Evolutionary conservation across 2,797 vertebrate species (phyloP).

Genomic region (Onychomys arenicola): DNA sequence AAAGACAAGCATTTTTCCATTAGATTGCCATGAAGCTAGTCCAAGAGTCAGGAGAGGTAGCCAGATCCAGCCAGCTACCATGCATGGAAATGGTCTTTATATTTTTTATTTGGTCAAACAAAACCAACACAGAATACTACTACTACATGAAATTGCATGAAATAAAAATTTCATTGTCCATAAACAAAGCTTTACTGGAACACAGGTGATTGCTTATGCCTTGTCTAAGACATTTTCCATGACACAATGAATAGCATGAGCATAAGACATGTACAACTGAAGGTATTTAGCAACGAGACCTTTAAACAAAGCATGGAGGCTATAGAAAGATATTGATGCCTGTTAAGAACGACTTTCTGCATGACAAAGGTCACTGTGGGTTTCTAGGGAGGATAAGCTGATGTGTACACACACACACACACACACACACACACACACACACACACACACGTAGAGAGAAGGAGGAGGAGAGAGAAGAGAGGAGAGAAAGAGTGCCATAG

Average conservation of each 20-base stretch:
- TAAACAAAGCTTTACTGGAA: conserved; percentile 18
- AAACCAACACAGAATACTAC: conserved; percentile 41
- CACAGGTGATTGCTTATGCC: not conserved
- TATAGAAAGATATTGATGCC: not conserved
- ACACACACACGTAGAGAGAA: not conserved
- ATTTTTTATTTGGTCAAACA: conserved; percentile 36
- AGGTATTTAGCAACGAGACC: not conserved
- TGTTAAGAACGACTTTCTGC: not conserved
- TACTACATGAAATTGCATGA: not conserved
- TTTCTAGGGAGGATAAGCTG: not conserved
- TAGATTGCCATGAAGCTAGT: not conserved
- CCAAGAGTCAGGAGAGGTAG: not conserved
- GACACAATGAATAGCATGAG: not conserved
- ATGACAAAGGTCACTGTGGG: not conserved
- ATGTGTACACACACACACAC: not conserved
- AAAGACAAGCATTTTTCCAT: conserved; percentile 34
- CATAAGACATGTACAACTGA: not conserved
- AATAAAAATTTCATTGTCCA: conserved; percentile 56
- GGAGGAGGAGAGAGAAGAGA: not conserved
- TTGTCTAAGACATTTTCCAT: not conserved
- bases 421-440: not conserved
- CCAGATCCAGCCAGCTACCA: not conserved
- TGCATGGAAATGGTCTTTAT: conserved; percentile 2
- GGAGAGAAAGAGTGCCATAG: not conserved
- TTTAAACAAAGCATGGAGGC: not conserved